Base-by-base conservation (phyloP, 1,140 invertebrate genomes). In the Cephus cinctus region DNA sequence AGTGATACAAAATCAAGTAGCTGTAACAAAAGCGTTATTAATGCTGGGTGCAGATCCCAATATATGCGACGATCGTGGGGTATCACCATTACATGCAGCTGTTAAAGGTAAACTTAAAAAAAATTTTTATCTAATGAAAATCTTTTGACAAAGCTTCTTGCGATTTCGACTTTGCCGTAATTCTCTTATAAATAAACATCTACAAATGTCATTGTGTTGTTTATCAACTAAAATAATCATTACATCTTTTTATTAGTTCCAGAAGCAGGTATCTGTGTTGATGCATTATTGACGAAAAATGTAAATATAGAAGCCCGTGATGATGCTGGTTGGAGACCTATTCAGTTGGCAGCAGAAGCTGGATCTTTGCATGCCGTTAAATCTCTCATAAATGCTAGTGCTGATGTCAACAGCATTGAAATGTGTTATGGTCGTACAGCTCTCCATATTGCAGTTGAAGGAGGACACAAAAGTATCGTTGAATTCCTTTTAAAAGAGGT, bases 361-460 rank as follows among this genome's bases (percentile, higher is more conserved):
- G 79, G 78, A 1, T 79, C 78, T 5, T 57, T 75, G 25, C 49
- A 70, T 8, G 73, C 79, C 25, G 63, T 81, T 8, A 61, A 73
- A 27, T 60, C 75, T 18, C 60, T 84, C 1, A 61, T 80, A 11
- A 56, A 69, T 50, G 61, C 74, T 14, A 76, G 78, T 16, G 77
- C 67, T 14, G 63, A 81, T 31, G 70, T 82, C 1, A 80, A 81
- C 56, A 59, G 67, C 12, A 58, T 61, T 0, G 79, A 81, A 38
- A 64, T 56, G 47, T 79, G 73, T 12, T 78, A 76, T 44, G 82
- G 82, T n/a, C 76, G 77, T 32, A 82, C 80, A 36, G 78, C 74
- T 0, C 63, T 84, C 3, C 79, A 83, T 50, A 75, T 83, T 52
- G 82, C 82, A 2, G 74, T 83, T 1, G 74, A 79, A 55, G 65